A percentile compares a stretch with the other conserved stretches of the same genome.
Evolutionary conservation across 2,797 vertebrate species (phyloP).

Genomic region (Phataginus tricuspis): DNA sequence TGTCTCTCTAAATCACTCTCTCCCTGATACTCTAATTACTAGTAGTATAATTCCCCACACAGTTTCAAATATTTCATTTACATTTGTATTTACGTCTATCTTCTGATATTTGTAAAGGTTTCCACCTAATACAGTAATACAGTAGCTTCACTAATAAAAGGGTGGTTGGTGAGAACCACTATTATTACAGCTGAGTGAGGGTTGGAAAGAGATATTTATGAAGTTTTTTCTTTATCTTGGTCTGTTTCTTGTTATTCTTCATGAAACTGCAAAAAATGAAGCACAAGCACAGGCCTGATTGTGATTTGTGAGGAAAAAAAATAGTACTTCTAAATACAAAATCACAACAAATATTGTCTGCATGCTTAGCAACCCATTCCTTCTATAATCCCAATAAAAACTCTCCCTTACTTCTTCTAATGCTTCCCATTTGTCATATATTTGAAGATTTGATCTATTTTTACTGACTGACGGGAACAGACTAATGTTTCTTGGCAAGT

Average conservation of each 20-base stretch:
- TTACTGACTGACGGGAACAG: background rate
- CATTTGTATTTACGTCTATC: background rate
- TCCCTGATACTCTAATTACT: background rate
- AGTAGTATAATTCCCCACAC: background rate
- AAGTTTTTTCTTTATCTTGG: conserved; percentile 7
- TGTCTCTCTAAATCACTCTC: background rate
- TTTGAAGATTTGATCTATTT: conserved; percentile 1
- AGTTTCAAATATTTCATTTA: background rate
- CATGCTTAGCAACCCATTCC: background rate
- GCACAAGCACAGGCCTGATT: background rate
- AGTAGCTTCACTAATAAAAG: background rate
- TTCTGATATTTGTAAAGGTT: background rate
- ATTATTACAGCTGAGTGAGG: background rate
- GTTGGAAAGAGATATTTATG: background rate
- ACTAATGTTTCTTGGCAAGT: background rate
- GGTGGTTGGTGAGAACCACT: background rate
- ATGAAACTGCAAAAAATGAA: conserved; percentile 28
- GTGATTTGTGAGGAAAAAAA: background rate
- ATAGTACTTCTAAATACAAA: background rate
- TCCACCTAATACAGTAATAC: background rate
- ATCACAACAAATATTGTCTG: conserved; percentile 1
- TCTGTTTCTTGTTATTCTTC: background rate
- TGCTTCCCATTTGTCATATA: background rate
- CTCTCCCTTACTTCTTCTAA: background rate
- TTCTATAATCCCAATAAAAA: background rate